Base-by-base conservation (phyloP, 1,140 invertebrate genomes). In the Paracyclopina nana region DNA sequence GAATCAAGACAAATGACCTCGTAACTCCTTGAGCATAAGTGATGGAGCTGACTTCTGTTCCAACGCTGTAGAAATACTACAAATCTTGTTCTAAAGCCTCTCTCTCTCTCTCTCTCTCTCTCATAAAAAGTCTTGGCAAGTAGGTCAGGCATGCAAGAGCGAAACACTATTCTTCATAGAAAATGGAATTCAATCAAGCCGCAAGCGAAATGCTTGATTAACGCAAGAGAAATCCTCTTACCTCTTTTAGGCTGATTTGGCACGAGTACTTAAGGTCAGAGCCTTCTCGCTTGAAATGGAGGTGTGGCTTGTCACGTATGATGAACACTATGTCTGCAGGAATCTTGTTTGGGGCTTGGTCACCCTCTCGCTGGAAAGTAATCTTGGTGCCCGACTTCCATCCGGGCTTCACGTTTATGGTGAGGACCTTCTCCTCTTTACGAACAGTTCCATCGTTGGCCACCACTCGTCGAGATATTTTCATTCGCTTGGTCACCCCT, bases 341-440 rank as follows among this genome's bases (percentile, higher is more conserved):
- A 53, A 97, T 87, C 65, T 90, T 94, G 57, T 87, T 84, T 14
- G 84, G 79, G 11, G 78, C 78, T 61, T 97, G 91, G 64, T 99
- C 95, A 11, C 95, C 95, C 68, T 99, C 95, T 58, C 87, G 80
- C 60, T 94, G 87, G 71, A 99, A 99, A 53, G 92, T 98, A 53
- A 99, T 95, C 67, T 91, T 95, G 0, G 95, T 99, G n/a, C 94
- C 94, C 16, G 91, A 85, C 68, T 95, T 96, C 94, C 94, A 99
- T 12, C 95, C 95, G 16, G 90, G 90, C 64, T 98, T 98, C 2
- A 99, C 86, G 57, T 88, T 90, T 54, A 99, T 96, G 0, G 90
- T 95, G 6, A 99, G 68, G 38, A 98, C 86, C 71, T 99, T 99
- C 62, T 98, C 94, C 63, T 97, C 87, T 59, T 52, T 52, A 18